Base-by-base conservation (phyloP, 2,888 invertebrate species). In the Drosophila anomelani region DNA sequence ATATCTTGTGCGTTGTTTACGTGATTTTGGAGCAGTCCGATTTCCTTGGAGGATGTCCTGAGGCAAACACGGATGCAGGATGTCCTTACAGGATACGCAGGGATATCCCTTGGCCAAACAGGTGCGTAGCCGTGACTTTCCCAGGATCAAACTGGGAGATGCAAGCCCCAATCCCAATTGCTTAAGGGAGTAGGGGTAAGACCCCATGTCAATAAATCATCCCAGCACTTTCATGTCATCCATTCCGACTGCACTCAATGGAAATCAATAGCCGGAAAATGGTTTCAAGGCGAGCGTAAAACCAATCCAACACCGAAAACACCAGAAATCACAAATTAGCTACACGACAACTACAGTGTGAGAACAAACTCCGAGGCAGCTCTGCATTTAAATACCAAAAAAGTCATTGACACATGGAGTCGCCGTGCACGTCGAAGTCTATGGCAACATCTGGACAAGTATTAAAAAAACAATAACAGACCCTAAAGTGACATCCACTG, bases 281-380 rank as follows among this genome's bases (percentile, higher is more conserved):
- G 79, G 91, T 85, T 85, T 80, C 76, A 79, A 88, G 83, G 81
- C 81, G 79, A 81, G 80, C 88, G 80, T 87, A 79, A 90, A 82
- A 76, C 74, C 88, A 84, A 88, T 73, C 80, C 88, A 90, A 91
- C 72, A 90, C 86, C 81, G 63, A 86, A 90, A 89, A 79, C 72
- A 88, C 81, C 73, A 80, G 77, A 86, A 90, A 81, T 88, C 90
- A 91, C 90, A 91, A 92, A 92, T 91, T 91, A 90, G 90, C 82
- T 85, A 67, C 76, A 56, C 62, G 32, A 75, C 44, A 68, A 81
- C 71, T n/a, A 32, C 68, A 89, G 88, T 91, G 90, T 91, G 91
- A 91, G 92, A 91, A 90, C 81, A 53, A 55, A 75, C 51, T 41
- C 43, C 36, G 46, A 26, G 44, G 43, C 58, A 54, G 55, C 54